These are phyloP conservation scores for Digitonthophagus gazella DNA, from an alignment of 2,888 invertebrate species.

Conservation along the genomic window DNA sequence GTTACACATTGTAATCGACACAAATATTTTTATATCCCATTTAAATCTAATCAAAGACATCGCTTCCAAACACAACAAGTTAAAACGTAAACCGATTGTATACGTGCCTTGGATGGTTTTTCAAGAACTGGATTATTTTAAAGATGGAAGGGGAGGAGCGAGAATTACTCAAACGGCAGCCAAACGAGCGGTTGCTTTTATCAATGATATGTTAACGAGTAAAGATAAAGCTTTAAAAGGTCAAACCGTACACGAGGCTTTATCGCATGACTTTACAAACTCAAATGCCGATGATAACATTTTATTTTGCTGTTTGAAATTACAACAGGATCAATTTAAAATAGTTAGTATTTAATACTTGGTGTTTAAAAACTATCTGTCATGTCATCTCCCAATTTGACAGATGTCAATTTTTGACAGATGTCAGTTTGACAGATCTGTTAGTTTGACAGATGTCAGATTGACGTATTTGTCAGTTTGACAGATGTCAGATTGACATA, in stretches of 20 bases:
- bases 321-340: slow-evolving; percentile 53
- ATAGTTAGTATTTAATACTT: slow-evolving; percentile 50
- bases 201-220: slow-evolving; percentile 55
- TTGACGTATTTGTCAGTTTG: too few relatives aligned
- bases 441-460: too few relatives aligned
- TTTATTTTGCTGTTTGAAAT: slow-evolving; percentile 59
- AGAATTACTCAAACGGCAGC: slow-evolving; percentile 36
- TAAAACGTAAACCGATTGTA: slow-evolving; percentile 37
- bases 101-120: slow-evolving; percentile 62
- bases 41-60: slow-evolving; percentile 48
- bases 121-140: slow-evolving; percentile 59
- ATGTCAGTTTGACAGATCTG: too few relatives aligned
- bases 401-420: too few relatives aligned
- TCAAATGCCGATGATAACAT: slow-evolving; percentile 61
- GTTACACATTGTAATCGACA: slow-evolving; percentile 52
- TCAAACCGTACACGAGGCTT: slow-evolving; percentile 58
- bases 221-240: slow-evolving; percentile 54
- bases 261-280: slow-evolving; percentile 56
- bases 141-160: slow-evolving; percentile 44
- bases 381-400: too few relatives aligned
- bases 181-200: slow-evolving; percentile 54
- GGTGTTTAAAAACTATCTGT: too few relatives aligned
- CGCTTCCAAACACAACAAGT: slow-evolving; percentile 4
- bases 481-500: too few relatives aligned
- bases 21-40: slow-evolving; percentile 54